Base-by-base conservation (phyloP, 2,888 invertebrate species). In the Pseudoips prasinana region DNA sequence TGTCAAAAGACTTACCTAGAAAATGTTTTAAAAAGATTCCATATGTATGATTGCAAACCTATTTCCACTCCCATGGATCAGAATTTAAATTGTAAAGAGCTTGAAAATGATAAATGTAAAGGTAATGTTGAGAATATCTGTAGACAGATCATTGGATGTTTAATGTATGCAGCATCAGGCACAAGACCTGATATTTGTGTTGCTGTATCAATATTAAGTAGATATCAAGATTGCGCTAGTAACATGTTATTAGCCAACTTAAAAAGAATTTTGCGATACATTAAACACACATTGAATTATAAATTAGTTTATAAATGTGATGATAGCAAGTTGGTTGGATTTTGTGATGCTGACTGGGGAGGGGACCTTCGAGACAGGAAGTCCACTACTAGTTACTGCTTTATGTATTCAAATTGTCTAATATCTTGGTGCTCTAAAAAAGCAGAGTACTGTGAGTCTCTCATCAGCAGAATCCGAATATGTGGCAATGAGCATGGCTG, bases 201-300 rank as follows among this genome's bases (percentile, higher is more conserved):
- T 6, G 10, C 30, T 6, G 20, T 39, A 1, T 33, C 33, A n/a
- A 22, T 37, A 6, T 10, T 39, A 4, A 36, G 40, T 17, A 46
- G 37, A 26, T 45, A 20, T 5, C 35, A 35, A 24, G 10, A 22
- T 1, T 0, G 8, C 11, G 30, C 30, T 7, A 50, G 11, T 33
- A 32, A 42, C 22, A 38, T 22, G 1, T 43, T 51, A 5, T 22
- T 56, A n/a, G 39, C 25, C 28, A 42, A 47, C 1, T 22, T 52
- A 2, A 58, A 52, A 25, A 44, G 37, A 24, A 34, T 40, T 1
- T 32, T 44, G 7, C 19, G 50, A 6, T 54, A 50, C 31, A 23
- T 46, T 5, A 40, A 39, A 25, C 10, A 37, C 18, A 39, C 34
- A 10, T 2, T 32, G 17, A 6, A 37, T 17, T 37, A 29, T 10